Percentiles rank a stretch among this genome's conserved stretches.
These are phyloP conservation scores for Sinella curviseta DNA, from an alignment of 1,140 invertebrate genomes.

Conservation along the genomic window DNA sequence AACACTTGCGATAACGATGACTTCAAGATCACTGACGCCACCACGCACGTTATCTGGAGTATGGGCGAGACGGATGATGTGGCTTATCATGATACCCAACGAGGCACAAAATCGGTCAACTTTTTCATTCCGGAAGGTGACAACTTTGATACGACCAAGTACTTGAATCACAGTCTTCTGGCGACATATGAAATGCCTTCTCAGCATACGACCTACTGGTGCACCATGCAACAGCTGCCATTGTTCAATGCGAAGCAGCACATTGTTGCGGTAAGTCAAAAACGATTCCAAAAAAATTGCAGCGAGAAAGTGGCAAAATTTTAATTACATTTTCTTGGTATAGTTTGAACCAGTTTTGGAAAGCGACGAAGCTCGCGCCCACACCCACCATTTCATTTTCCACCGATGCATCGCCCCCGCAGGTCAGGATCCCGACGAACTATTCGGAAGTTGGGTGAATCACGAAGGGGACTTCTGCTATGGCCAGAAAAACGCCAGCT, in stretches of 20 bases:
- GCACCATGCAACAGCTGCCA: slow-evolving; percentile 21
- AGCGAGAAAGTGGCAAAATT: background rate
- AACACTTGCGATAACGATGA: background rate
- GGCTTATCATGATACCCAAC: background rate
- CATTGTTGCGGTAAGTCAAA: slow-evolving; percentile 32
- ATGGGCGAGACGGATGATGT: slow-evolving; percentile 31
- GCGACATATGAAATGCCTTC: slow-evolving; percentile 1
- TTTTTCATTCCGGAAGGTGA: background rate
- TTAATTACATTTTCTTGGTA: slow-evolving; percentile 5
- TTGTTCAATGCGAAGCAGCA: slow-evolving; percentile 28
- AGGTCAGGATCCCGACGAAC: background rate
- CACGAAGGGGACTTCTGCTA: background rate
- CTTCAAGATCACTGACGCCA: background rate
- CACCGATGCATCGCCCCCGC: slow-evolving; percentile 5
- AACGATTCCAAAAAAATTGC: background rate
- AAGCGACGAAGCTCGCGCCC: background rate
- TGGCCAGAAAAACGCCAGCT: too few species aligned
- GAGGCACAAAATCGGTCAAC: slow-evolving; percentile 15
- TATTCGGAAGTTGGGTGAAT: slow-evolving; percentile 4
- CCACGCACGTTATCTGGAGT: slow-evolving; percentile 31
- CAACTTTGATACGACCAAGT: slow-evolving; percentile 15
- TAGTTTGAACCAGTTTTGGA: slow-evolving; percentile 31
- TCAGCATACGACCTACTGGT: slow-evolving; percentile 27
- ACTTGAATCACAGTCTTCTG: slow-evolving; percentile 12
- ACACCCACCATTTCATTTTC: slow-evolving; percentile 40